Evolutionary conservation across 2,113 vertebrate genomes (phyloP), one percentile per base, ranked within the genome.

Genomic region (Acrocephalus kingi): DNA sequence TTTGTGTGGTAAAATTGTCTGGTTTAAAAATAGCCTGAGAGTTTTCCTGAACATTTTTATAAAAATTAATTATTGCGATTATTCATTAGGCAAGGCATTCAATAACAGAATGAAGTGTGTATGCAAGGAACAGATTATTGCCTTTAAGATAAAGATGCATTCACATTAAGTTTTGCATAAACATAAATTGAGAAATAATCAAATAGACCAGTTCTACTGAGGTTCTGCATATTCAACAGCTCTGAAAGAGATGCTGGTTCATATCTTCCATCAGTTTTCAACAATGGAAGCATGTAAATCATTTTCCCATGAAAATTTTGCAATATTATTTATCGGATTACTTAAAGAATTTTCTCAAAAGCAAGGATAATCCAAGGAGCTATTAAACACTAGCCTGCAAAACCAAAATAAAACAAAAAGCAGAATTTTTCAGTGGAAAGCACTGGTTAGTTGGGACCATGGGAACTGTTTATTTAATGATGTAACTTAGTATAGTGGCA

Each of bases 31-130:
- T 77, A 73, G 66, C 72, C 86, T 30, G 37, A 93, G 79, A 89
- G 59, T 90, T 93, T 89, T 92, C 33, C 27, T 69, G 66, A 91
- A 45, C 7, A 9, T 68, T 94, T 80, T 89, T 35, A 91, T 66
- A 86, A 83, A 92, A 95, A 88, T 78, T 89, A 95, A 94, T 96
- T 93, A 90, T 55, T 96, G 56, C 13, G 8, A 56, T 92, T 94
- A 87, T 90, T 91, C 73, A 66, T 88, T 90, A 97, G 33, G 58
- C 55, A 43, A 62, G 52, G 17, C 68, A 63, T 92, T 96, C 87
- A 51, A 15, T 87, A 90, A 43, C 45, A 56, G 54, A 94, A 90
- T 87, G 66, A 79, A 94, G 35, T 79, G 30, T 84, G 28, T 77
- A n/a, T 87, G 45, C 54, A 51, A 37, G 72, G 83, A 96, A 94